Evolutionary conservation across 2,888 invertebrate species (phyloP), one percentile per base, ranked within the genome.

Genomic region (Caenorhabditis sp.): DNA sequence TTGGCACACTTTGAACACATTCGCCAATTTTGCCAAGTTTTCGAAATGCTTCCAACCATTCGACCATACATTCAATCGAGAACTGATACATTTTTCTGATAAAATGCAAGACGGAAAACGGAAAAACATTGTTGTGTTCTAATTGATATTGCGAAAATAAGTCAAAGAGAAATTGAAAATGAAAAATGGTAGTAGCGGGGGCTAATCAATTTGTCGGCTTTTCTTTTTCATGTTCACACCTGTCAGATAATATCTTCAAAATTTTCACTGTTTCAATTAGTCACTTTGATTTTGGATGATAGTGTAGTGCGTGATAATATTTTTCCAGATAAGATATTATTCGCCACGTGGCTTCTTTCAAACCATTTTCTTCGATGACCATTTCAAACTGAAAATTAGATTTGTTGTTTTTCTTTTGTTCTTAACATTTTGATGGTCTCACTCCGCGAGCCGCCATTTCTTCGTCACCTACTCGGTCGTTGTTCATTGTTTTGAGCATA

Each of bases 311-410:
- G 36, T 67, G 61, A 64, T 76, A 71, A 55, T 81, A 81, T 37
- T 80, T 70, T 31, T 81, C 79, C 61, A 81, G 53, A 50, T 72
- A 80, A 17, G 68, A 67, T 21, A 76, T 71, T 19, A 81, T 77
- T 24, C 70, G 67, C 61, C 72, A 65, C 0, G 78, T 80, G 1
- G 81, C 81, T 51, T 71, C 78, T 10, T 58, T 54, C 36, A 81
- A 53, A 10, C 78, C 79, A 26, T 80, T 78, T 24, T 81, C 81
- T 24, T 81, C 81, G 51, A 81, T 77, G 6, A 81, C 64, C 72
- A 79, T 67, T 50, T 78, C 76, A 26, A 75, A 68, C 79, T 79
- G 66, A 57, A 74, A 64, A 23, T 6, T 37, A 10, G 43, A 17
- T 50, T 27, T 55, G 19, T 31, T 54, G 51, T 55, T 55, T 58